Evolutionary conservation across 2,797 vertebrate genomes (phyloP), one percentile per base, ranked within the genome.

Genomic region (Rhinogobio ventralis): DNA sequence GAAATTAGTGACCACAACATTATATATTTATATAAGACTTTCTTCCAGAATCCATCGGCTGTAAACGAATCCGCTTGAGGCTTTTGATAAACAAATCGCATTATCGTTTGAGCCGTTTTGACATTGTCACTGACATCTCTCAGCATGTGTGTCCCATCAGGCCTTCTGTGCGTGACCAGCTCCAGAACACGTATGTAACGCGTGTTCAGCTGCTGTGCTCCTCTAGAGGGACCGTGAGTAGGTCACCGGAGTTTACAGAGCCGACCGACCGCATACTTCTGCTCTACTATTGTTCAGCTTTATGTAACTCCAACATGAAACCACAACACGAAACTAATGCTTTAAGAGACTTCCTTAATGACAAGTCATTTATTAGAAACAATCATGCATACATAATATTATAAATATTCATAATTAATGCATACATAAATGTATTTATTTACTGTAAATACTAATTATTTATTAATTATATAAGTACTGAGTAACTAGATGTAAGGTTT

Each of bases 261-360:
- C 20, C 0, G 66, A 72, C 51, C 6, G 53, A 42, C 68, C 4
- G 55, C 39, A 64, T 62, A 33, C 80, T 73, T 74, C 11, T 36
- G 20, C 69, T 74, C 1, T 33, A 0, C 57, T 51, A 25, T 82
- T 82, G 71, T 82, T 74, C 28, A 74, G 71, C 28, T 82, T 82
- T 74, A 82, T 66, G 23, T 74, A 25, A 82, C 42, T 6, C 11
- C 14, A 64, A 36, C 81, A 82, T 28, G 71, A 74, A 64, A 82
- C 69, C 69, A 72, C 19, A 39, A 60, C 51, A 62, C 25, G 7
- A 64, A 72, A 73, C 68, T 15, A 14, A 45, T 3, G 23, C 67
- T 25, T n/a, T 39, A 36, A 2, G 23, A n/a, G n/a, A n/a, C n/a
- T n/a, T n/a, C n/a, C n/a, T n/a, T n/a, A n/a, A n/a, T n/a, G n/a